Evolutionary conservation across 2,113 vertebrate species (phyloP).

Genomic region (Micronycteris hirsuta): DNA sequence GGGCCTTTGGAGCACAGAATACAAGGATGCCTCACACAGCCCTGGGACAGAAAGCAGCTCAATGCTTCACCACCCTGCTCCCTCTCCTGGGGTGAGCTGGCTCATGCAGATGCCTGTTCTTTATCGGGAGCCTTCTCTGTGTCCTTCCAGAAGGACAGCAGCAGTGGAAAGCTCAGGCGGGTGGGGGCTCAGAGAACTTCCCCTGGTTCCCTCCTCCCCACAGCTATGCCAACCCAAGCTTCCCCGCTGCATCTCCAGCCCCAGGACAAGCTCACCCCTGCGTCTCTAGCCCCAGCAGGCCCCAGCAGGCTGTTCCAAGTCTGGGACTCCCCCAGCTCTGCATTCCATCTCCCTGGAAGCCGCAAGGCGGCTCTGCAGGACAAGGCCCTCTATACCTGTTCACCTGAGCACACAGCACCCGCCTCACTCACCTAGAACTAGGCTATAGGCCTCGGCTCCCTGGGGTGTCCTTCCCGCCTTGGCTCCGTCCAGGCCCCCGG

Average conservation of each 20-base stretch:
- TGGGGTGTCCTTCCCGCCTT: neutral
- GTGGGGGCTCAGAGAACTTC: neutral
- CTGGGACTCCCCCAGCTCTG: neutral
- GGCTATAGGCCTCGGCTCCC: neutral
- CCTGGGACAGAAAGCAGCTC: neutral
- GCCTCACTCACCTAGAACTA: constrained; percentile 62
- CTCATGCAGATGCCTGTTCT: neutral
- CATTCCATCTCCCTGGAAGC: neutral
- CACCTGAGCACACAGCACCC: neutral
- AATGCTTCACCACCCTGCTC: no score
- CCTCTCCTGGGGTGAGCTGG: neutral
- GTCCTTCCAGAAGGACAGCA: neutral
- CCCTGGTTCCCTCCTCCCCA: neutral
- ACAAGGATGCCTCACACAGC: neutral
- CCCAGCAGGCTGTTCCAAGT: neutral
- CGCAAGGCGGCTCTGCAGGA: neutral
- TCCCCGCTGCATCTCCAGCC: neutral
- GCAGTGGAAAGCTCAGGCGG: neutral
- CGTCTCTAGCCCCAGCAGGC: neutral
- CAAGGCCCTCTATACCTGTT: neutral
- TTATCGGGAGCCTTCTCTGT: neutral
- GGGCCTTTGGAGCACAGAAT: neutral
- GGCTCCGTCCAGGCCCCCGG: accelerated
- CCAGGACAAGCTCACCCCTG: neutral
- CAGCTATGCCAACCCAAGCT: neutral